These are phyloP conservation scores for Ryuthela nishihirai DNA, from an alignment of 2,888 invertebrate species.

Conservation along the genomic window DNA sequence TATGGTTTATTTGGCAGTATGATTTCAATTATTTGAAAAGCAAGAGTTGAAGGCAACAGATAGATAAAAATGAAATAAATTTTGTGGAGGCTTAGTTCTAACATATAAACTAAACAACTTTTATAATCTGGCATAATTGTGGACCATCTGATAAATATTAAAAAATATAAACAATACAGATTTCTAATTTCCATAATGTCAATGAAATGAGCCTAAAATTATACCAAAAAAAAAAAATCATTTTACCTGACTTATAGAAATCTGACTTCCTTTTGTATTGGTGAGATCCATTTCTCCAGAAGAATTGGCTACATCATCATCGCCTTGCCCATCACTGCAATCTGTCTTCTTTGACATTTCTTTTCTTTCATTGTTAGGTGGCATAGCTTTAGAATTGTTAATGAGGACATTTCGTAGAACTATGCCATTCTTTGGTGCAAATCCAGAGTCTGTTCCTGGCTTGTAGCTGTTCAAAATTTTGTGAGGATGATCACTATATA, in stretches of 20 bases:
- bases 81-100: no score
- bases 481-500: slow-evolving; percentile 1
- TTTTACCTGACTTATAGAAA: slow-evolving; percentile 67
- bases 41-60: no score
- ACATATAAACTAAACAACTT: no score
- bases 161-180: no score
- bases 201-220: background rate
- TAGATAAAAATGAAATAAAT: no score
- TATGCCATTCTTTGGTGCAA: slow-evolving; percentile 11
- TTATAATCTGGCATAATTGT: no score
- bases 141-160: no score
- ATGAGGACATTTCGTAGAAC: slow-evolving; percentile 10
- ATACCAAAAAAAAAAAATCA: slow-evolving; percentile 42
- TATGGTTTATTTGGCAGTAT: no score
- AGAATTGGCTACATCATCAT: slow-evolving; percentile 60
- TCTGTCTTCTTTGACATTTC: slow-evolving; percentile 13
- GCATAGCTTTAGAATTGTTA: slow-evolving; percentile 11
- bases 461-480: slow-evolving; percentile 4
- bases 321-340: slow-evolving; percentile 47
- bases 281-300: slow-evolving; percentile 47
- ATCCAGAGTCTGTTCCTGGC: background rate
- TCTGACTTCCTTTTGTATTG: slow-evolving; percentile 59
- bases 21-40: no score
- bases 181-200: no score
- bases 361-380: slow-evolving; percentile 4